Conservation (phyloP, 1,140 invertebrate genomes). For the Orussus abietinus region DNA sequence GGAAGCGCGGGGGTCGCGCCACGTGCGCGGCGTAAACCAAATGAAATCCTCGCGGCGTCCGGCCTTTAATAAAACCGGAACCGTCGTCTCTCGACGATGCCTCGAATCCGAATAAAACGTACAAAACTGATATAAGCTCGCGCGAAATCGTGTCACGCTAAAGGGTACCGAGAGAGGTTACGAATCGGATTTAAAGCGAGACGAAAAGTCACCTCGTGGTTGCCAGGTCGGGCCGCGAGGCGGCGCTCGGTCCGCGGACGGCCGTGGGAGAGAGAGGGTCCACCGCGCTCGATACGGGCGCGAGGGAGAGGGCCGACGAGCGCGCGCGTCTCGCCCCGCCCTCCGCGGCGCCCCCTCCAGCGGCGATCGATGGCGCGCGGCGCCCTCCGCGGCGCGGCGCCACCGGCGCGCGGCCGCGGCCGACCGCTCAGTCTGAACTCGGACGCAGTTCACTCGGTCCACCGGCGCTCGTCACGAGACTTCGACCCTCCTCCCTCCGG, state of each 20-base stretch:
- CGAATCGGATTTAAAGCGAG: too few species aligned
- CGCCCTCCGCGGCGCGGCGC: conserved; percentile 15
- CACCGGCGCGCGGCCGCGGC: conserved; percentile 16
- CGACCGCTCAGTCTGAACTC: conserved; percentile 46
- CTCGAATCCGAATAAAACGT: too few species aligned
- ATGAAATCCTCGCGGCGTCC: conserved; percentile 7
- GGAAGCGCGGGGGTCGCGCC: conserved; percentile 9
- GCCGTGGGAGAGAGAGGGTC: conserved; percentile 8
- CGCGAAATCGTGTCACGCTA: too few species aligned
- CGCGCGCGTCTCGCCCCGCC: conserved; percentile 18
- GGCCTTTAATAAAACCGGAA: too few species aligned
- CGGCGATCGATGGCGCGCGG: conserved; percentile 11
- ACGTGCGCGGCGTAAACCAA: conserved; percentile 18
- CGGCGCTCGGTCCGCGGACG: too few species aligned
- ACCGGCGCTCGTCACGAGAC: conserved; percentile 50
- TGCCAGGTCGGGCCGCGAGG: too few species aligned
- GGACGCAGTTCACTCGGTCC: conserved; percentile 52
- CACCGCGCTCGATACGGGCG: conserved; percentile 2
- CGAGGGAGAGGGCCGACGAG: conserved; percentile 6
- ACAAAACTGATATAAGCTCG: too few species aligned
- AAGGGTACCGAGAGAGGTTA: too few species aligned
- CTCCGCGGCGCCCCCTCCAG: conserved; percentile 23
- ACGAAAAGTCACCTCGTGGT: too few species aligned
- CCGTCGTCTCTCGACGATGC: too few species aligned
- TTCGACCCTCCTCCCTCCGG: conserved; percentile 29